Evolutionary conservation across 2,797 vertebrate genomes (phyloP).

Genomic region (Mastacembelus armatus): DNA sequence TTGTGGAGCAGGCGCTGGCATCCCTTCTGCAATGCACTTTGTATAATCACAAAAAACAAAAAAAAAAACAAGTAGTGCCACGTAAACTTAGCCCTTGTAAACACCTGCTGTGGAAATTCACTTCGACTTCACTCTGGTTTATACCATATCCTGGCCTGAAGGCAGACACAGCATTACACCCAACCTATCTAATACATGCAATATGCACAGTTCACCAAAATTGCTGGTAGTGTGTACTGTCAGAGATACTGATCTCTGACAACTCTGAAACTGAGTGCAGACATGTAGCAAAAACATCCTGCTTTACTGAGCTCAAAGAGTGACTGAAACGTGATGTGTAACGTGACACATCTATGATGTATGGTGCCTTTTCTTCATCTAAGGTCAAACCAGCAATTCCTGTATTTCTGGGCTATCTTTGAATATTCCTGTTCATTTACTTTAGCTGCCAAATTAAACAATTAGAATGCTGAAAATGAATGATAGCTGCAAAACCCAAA

Average conservation of each 20-base stretch:
- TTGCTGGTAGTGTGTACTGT: not conserved
- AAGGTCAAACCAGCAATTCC: not conserved
- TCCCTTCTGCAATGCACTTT: constrained; percentile 37
- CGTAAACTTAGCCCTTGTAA: constrained; percentile 36
- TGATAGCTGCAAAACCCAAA: not conserved
- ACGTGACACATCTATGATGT: not conserved
- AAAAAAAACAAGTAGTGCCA: constrained; percentile 17
- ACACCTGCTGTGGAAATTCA: constrained; percentile 45
- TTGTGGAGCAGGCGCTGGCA: constrained; percentile 30
- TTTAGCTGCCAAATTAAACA: not conserved
- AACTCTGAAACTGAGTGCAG: not conserved
- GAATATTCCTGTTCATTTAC: not conserved
- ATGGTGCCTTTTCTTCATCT: not conserved
- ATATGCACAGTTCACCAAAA: constrained; percentile 23
- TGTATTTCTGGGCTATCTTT: not conserved
- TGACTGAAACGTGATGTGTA: no score
- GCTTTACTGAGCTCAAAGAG: not conserved
- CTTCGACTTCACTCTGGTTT: constrained; percentile 27
- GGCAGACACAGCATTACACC: constrained; percentile 15
- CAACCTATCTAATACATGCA: not conserved
- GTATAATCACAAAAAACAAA: constrained; percentile 46
- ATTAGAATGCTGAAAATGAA: not conserved
- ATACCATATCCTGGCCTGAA: constrained; percentile 24
- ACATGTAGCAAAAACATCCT: not conserved
- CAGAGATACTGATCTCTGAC: constrained; percentile 8